Evolutionary conservation across 2,888 invertebrate genomes (phyloP).

Genomic region (Drosophila leonis): DNA sequence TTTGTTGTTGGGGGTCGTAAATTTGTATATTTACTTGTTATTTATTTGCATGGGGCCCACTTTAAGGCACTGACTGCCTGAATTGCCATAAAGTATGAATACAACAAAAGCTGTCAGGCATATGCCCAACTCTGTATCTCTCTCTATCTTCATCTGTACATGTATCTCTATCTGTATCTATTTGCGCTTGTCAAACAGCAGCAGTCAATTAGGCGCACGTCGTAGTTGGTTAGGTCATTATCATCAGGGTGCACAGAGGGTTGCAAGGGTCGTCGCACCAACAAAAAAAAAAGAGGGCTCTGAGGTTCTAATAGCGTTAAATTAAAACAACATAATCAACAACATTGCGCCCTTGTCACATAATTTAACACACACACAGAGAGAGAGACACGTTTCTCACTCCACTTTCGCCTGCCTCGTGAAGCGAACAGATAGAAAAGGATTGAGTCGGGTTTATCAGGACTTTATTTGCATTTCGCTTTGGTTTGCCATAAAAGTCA

Average conservation of each 20-base stretch:
- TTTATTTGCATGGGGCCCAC: conserved; percentile 73
- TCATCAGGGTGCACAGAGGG: conserved; percentile 37
- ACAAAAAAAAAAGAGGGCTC: conserved; percentile 40
- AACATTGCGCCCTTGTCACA: conserved; percentile 69
- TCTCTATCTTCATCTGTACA: neutral
- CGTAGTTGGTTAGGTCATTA: conserved; percentile 50
- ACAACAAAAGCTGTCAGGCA: conserved; percentile 51
- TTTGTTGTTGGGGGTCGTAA: conserved; percentile 33
- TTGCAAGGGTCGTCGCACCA: conserved; percentile 35
- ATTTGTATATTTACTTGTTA: conserved; percentile 71
- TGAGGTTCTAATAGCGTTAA: conserved; percentile 82
- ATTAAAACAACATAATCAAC: conserved; percentile 82
- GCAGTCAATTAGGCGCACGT: conserved; percentile 78
- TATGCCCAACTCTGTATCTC: conserved; percentile 10
- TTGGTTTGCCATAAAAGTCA: conserved; percentile 51
- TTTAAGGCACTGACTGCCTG: conserved; percentile 38
- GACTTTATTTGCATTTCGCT: conserved; percentile 75
- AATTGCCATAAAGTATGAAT: conserved; percentile 59
- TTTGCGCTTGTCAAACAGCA: conserved; percentile 79
- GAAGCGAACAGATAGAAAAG: conserved; percentile 43
- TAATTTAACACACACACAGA: conserved; percentile 60
- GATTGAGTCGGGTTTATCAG: conserved; percentile 39
- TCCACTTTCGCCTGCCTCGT: conserved; percentile 6
- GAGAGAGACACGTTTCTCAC: neutral
- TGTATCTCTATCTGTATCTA: conserved; percentile 42